phyloP scores from a whole-genome alignment of 2,113 vertebrate species.

The Todiramphus saurophagus region DNA sequence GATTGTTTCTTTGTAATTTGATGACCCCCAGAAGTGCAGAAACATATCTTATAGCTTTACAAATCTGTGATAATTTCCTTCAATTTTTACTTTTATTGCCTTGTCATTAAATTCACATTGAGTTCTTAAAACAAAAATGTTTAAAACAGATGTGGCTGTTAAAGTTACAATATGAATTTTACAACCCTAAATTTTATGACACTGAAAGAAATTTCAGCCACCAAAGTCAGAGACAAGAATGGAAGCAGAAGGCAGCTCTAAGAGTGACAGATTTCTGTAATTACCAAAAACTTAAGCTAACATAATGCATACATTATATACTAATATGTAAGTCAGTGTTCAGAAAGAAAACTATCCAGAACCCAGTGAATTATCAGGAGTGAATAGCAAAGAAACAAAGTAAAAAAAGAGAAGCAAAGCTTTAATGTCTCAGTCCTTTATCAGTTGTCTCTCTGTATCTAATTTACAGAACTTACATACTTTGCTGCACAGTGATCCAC shows the following conservation, averaged over 20 bases:
- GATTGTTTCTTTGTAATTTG: slow-evolving; percentile 79
- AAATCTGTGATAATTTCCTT: slow-evolving; percentile 88
- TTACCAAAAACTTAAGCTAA: background rate
- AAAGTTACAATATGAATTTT: slow-evolving; percentile 85
- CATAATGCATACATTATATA: background rate
- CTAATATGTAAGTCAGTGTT: background rate
- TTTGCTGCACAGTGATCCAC: background rate
- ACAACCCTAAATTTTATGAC: slow-evolving; percentile 80
- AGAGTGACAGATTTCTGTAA: slow-evolving; percentile 28
- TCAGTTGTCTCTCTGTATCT: background rate
- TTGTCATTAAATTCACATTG: slow-evolving; percentile 81
- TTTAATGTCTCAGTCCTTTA: background rate
- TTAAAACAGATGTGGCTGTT: slow-evolving; percentile 87
- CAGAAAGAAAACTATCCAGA: background rate
- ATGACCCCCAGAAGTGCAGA: slow-evolving; percentile 74
- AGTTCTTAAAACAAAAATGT: slow-evolving; percentile 84
- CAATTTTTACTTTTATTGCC: slow-evolving; percentile 82
- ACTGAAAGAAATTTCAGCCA: slow-evolving; percentile 75
- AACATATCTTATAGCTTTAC: slow-evolving; percentile 79
- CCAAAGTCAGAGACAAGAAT: slow-evolving; percentile 68
- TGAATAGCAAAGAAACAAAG: background rate
- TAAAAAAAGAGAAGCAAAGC: background rate
- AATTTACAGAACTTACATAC: background rate
- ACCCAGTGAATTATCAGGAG: background rate
- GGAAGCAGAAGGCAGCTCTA: slow-evolving; percentile 39